A percentile compares a stretch with the other conserved stretches of the same genome.
Conservation (phyloP, 2,888 invertebrate species). For the Scelioninae gen. 1 region DNA sequence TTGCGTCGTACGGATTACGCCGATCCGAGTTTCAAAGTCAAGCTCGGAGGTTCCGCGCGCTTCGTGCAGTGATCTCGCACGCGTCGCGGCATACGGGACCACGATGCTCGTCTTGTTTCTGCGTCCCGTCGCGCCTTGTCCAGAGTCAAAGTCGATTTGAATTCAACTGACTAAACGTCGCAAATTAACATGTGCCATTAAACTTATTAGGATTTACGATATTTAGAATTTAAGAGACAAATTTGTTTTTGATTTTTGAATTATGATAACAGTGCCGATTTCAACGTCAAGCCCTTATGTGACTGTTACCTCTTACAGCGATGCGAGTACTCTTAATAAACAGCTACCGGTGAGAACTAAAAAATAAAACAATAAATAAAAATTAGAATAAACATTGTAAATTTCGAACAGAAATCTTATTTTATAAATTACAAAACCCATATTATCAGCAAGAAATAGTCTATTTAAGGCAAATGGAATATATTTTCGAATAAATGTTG, state of each 20-base stretch:
- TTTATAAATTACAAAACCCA: background rate
- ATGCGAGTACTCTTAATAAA: slow-evolving; percentile 80
- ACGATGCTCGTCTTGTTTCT: background rate
- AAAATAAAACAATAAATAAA: too few relatives aligned
- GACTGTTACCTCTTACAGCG: slow-evolving; percentile 81
- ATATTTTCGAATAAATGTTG: too few relatives aligned
- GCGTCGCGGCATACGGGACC: slow-evolving; percentile 43
- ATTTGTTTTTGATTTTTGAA: slow-evolving; percentile 14
- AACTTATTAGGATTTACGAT: background rate
- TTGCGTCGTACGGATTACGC: slow-evolving; percentile 1
- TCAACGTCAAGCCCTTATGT: slow-evolving; percentile 80
- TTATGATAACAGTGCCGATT: slow-evolving; percentile 82
- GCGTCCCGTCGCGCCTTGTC: too few relatives aligned
- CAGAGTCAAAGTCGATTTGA: background rate
- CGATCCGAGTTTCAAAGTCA: slow-evolving; percentile 52
- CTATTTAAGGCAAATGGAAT: too few relatives aligned
- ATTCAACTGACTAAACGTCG: background rate
- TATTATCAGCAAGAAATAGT: too few relatives aligned
- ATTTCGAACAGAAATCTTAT: background rate
- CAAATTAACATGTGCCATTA: slow-evolving; percentile 5
- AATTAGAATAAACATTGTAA: background rate
- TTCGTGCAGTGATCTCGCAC: slow-evolving; percentile 54
- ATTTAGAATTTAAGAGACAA: background rate
- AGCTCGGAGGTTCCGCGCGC: slow-evolving; percentile 37
- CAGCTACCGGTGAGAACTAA: slow-evolving; percentile 78